Conservation (phyloP, 2,888 invertebrate genomes). For the Homarus gammarus region DNA sequence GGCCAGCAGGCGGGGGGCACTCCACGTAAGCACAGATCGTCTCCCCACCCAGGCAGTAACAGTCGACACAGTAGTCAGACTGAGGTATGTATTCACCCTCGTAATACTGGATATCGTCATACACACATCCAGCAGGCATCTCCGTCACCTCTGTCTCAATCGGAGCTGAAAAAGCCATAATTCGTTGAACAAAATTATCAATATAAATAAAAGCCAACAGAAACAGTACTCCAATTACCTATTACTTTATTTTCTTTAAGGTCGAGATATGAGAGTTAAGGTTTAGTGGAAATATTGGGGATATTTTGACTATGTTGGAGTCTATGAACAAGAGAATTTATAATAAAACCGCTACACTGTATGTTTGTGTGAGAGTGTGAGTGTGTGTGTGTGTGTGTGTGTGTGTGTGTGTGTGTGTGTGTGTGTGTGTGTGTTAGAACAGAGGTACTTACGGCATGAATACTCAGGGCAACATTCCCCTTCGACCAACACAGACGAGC, state of each 20-base stretch:
- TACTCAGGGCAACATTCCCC: conserved; percentile 74
- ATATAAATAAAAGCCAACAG: background rate
- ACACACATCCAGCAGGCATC: conserved; percentile 54
- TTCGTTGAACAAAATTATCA: background rate
- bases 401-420: background rate
- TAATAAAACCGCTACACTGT: background rate
- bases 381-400: background rate
- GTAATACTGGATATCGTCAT: conserved; percentile 69
- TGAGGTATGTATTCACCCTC: conserved; percentile 69
- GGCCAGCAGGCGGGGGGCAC: conserved; percentile 41
- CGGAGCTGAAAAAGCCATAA: background rate
- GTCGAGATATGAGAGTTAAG: too few relatives aligned
- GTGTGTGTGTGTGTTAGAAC: background rate
- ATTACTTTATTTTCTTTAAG: too few relatives aligned
- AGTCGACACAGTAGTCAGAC: conserved; percentile 69
- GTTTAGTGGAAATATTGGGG: too few relatives aligned
- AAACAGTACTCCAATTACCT: conserved; percentile 1
- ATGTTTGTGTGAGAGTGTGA: background rate
- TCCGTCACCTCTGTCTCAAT: conserved; percentile 6
- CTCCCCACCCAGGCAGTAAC: conserved; percentile 59
- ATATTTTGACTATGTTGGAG: background rate
- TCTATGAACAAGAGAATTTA: background rate
- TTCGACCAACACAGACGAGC: conserved; percentile 22
- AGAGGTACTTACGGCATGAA: conserved; percentile 63
- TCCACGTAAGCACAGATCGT: conserved; percentile 58